Conservation (phyloP, 1,140 invertebrate genomes). For the Drosophila sproati region DNA sequence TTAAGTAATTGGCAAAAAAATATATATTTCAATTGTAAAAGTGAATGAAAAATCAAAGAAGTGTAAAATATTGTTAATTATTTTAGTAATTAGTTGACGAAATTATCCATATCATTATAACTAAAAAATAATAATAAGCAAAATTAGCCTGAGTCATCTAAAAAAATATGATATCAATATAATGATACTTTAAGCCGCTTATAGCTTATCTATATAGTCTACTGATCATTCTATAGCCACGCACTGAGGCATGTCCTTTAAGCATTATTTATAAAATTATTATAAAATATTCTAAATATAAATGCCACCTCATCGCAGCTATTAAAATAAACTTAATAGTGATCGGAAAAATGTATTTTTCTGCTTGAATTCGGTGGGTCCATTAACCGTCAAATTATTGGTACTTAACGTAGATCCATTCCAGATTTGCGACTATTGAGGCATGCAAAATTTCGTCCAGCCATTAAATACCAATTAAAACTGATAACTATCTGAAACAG, state of each 20-base stretch:
- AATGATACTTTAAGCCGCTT: too few relatives aligned
- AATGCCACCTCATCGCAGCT: slow-evolving; percentile 8
- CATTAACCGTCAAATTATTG: neutral
- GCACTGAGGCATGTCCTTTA: slow-evolving; percentile 40
- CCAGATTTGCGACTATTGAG: slow-evolving; percentile 32
- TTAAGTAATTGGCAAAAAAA: slow-evolving; percentile 28
- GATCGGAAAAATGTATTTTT: neutral
- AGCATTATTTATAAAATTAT: neutral
- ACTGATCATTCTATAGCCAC: slow-evolving; percentile 23
- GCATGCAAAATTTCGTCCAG: slow-evolving; percentile 34
- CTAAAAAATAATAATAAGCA: too few relatives aligned
- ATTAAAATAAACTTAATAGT: neutral
- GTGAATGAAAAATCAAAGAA: too few relatives aligned
- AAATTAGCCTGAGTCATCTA: too few relatives aligned
- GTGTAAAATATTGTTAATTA: neutral
- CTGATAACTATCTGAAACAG: slow-evolving; percentile 2
- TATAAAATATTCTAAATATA: neutral
- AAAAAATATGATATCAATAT: too few relatives aligned
- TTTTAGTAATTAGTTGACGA: neutral
- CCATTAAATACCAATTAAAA: slow-evolving; percentile 59
- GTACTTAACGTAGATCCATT: slow-evolving; percentile 8
- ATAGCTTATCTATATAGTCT: slow-evolving; percentile 20
- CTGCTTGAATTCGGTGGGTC: too few relatives aligned
- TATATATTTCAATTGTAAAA: neutral
- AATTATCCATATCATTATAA: too few relatives aligned